Evolutionary conservation across 2,888 invertebrate genomes (phyloP).

Genomic region (Cephus rjabovi): DNA sequence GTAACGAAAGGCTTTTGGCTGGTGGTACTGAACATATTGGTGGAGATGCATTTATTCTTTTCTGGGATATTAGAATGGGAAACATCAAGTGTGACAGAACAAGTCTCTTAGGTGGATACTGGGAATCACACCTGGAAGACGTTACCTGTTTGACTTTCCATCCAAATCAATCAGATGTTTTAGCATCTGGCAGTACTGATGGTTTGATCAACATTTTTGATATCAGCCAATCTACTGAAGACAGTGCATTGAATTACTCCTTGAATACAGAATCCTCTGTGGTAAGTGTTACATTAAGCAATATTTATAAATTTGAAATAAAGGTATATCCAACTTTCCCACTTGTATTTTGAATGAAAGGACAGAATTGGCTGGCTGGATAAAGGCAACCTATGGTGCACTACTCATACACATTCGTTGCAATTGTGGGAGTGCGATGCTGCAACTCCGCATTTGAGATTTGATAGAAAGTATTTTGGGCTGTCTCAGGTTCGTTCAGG

Average conservation of each 20-base stretch:
- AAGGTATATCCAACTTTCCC: neutral
- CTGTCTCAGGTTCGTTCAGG: constrained; percentile 62
- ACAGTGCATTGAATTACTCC: constrained; percentile 82
- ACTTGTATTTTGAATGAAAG: constrained; percentile 62
- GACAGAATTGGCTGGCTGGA: constrained; percentile 67
- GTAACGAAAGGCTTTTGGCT: constrained; percentile 77
- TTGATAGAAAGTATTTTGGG: constrained; percentile 72
- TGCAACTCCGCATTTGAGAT: constrained; percentile 72
- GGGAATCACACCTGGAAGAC: constrained; percentile 87
- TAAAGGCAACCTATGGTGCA: constrained; percentile 70
- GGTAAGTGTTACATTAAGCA: constrained; percentile 57
- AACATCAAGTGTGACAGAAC: constrained; percentile 62
- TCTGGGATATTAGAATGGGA: constrained; percentile 79
- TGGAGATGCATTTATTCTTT: constrained; percentile 80
- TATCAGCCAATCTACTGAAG: constrained; percentile 78
- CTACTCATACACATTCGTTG: constrained; percentile 79
- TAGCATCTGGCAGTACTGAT: constrained; percentile 85
- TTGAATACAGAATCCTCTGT: constrained; percentile 85
- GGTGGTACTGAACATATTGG: constrained; percentile 80
- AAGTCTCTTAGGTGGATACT: constrained; percentile 80
- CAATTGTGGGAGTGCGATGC: constrained; percentile 77
- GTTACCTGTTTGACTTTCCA: constrained; percentile 77
- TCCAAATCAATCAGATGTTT: constrained; percentile 72
- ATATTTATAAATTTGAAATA: neutral
- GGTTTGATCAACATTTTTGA: constrained; percentile 89